Conservation (phyloP, 2,797 vertebrate species). For the Cetoscarus ocellatus region DNA sequence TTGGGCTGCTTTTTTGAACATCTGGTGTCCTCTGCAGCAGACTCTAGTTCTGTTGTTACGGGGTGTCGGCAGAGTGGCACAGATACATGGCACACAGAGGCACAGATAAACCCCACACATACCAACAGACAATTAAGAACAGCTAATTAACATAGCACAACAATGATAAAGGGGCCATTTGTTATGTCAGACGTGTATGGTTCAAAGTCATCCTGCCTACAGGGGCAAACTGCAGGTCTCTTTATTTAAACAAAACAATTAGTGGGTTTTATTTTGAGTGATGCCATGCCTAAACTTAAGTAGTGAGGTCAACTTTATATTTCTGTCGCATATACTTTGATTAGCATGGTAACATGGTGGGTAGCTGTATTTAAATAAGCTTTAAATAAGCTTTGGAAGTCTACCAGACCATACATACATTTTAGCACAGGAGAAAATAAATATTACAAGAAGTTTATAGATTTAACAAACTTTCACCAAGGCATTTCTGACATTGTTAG, state of each 20-base stretch:
- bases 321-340: too few species aligned
- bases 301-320: too few species aligned
- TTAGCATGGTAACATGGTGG: too few species aligned
- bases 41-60: conserved; percentile 31
- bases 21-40: conserved; percentile 6
- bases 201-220: conserved; percentile 34
- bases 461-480: too few species aligned
- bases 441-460: too few species aligned
- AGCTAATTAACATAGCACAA: conserved; percentile 65
- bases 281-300: not conserved
- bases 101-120: conserved; percentile 1
- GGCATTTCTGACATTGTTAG: too few species aligned
- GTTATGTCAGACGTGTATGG: conserved; percentile 49
- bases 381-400: too few species aligned
- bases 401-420: too few species aligned
- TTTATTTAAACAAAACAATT: not conserved
- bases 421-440: too few species aligned
- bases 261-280: conserved; percentile 7
- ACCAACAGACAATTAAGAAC: conserved; percentile 67
- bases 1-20: conserved; percentile 22
- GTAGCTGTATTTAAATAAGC: too few species aligned
- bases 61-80: conserved; percentile 23
- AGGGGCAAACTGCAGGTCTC: conserved; percentile 20
- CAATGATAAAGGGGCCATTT: conserved; percentile 47
- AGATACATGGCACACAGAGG: not conserved